A percentile compares a stretch with the other conserved stretches of the same genome.
Evolutionary conservation across 2,888 invertebrate species (phyloP).

Genomic region (Xestia xanthographa): DNA sequence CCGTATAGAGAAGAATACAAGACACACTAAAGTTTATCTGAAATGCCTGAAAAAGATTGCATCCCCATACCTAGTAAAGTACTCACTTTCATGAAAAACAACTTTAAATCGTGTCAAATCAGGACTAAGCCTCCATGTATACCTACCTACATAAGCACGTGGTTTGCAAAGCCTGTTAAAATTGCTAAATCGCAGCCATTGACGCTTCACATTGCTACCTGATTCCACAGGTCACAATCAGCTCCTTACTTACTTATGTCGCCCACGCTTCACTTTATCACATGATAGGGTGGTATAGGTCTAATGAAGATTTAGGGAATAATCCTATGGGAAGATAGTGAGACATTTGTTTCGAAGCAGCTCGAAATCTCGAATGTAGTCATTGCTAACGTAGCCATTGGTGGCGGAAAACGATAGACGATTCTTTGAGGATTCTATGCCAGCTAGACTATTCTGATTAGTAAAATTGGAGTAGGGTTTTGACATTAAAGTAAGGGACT

Average conservation of each 20-base stretch:
- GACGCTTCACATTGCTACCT: constrained; percentile 3
- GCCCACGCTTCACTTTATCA: constrained; percentile 26
- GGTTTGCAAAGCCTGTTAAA: neutral
- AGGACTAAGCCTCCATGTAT: neutral
- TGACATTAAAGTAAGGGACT: neutral
- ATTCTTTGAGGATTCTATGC: neutral
- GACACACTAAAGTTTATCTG: neutral
- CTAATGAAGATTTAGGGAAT: constrained; percentile 35
- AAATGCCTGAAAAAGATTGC: neutral
- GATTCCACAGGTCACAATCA: constrained; percentile 21
- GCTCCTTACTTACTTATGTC: constrained; percentile 24
- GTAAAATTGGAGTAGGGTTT: neutral
- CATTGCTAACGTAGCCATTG: neutral
- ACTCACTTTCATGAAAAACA: neutral
- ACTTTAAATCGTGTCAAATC: neutral
- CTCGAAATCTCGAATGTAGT: neutral
- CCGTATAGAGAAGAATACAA: neutral
- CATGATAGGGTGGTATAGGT: neutral
- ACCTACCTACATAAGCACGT: neutral
- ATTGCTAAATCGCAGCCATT: neutral
- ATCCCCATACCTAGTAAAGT: neutral
- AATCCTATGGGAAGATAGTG: neutral
- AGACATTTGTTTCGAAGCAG: neutral
- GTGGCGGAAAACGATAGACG: neutral
- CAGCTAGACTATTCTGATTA: neutral